Evolutionary conservation across 2,797 vertebrate species (phyloP).

Genomic region (Phaenicophaeus curvirostris): DNA sequence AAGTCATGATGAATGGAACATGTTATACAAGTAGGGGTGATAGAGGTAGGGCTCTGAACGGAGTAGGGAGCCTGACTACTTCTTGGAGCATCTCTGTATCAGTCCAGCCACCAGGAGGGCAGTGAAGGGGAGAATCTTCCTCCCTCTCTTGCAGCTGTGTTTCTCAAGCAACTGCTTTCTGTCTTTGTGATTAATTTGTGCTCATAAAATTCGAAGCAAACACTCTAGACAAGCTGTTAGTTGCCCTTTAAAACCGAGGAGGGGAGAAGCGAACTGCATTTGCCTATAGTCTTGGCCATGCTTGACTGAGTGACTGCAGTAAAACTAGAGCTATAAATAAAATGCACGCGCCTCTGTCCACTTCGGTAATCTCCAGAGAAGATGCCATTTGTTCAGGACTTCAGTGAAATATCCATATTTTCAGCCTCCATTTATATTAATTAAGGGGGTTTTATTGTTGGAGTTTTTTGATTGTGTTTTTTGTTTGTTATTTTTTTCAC

Average conservation of each 20-base stretch:
- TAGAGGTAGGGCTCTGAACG: not conserved
- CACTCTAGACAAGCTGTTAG: not conserved
- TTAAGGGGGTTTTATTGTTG: rapidly evolving
- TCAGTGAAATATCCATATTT: not conserved
- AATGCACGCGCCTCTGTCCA: slow-evolving; percentile 1
- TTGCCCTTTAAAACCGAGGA: slow-evolving; percentile 29
- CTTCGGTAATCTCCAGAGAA: not conserved
- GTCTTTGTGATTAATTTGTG: not conserved
- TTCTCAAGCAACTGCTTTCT: not conserved
- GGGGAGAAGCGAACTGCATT: not conserved
- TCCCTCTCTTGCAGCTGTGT: not conserved
- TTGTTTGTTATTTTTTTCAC: not conserved
- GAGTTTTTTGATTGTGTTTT: rapidly evolving
- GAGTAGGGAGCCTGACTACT: not conserved
- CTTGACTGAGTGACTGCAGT: slow-evolving; percentile 29
- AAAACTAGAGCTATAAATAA: slow-evolving; percentile 59
- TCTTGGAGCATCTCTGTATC: not conserved
- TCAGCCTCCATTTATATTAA: not conserved
- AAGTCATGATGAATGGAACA: not conserved
- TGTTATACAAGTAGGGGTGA: not conserved
- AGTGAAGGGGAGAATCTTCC: not conserved
- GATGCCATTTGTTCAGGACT: not conserved
- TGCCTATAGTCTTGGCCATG: not conserved
- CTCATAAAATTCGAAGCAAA: not conserved
- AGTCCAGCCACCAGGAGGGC: not conserved